Base-by-base conservation (phyloP, 2,113 vertebrate species). In the Panurus biarmicus region DNA sequence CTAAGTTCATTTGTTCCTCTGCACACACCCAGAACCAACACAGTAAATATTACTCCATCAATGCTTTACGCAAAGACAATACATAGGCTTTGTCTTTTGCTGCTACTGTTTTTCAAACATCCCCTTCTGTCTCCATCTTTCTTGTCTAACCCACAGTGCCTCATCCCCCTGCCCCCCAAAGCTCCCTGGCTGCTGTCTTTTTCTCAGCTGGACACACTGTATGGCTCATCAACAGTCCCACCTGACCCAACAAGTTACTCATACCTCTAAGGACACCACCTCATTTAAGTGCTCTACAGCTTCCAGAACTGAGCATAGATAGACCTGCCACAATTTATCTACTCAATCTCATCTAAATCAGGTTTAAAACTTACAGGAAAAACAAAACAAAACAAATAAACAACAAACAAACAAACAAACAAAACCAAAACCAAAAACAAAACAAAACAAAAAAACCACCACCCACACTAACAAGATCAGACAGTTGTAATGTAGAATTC, bases 21-120 rank as follows among this genome's bases (percentile, higher is more conserved):
- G 26, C 40, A 20, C 12, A 24, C 16, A 20, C 2, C 3, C n/a
- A 8, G 44, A 72, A 53, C 25, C 3, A 22, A 38, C 14, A 9
- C 1, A 16, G 11, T 10, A 53, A 50, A 29, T 0, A 38, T 9
- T 19, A 57, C 26, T n/a, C 36, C 42, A 21, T 8, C 8, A 0
- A 16, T 18, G 22, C 26, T 31, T 58, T 24, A 16, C 0, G 3
- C 9, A 15, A 44, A 48, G 10, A 47, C 7, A n/a, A 26, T 4
- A 44, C 0, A 0, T 0, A 33, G 22, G 20, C 17, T 76, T 23
- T n/a, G 13, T 33, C 47, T 44, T 40, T 18, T 17, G 10, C 22
- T 29, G 24, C 28, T 31, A 12, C 31, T 82, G 5, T 12, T 60
- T 40, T 44, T 48, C 40, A 26, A 3, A 16, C 19, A n/a, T 45